Conservation (phyloP, 2,113 vertebrate species). For the Syrrhaptes paradoxus region DNA sequence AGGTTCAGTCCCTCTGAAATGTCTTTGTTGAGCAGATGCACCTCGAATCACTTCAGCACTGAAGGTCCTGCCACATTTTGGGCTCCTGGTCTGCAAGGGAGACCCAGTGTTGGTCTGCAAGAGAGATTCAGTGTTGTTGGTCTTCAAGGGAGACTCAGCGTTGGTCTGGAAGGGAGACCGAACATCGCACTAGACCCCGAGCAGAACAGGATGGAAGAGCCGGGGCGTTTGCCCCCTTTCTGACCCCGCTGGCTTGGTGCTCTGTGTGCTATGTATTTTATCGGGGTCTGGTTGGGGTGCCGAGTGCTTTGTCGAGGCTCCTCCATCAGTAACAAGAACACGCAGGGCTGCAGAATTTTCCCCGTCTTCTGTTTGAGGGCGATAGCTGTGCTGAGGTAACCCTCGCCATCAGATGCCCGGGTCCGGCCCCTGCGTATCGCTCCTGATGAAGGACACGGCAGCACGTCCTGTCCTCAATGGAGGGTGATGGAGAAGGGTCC, state of each 20-base stretch:
- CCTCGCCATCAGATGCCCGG: not conserved
- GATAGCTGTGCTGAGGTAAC: not conserved
- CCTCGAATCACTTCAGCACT: not conserved
- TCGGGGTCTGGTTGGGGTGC: not conserved
- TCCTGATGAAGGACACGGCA: not conserved
- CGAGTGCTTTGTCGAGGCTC: not conserved
- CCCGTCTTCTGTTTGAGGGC: not conserved
- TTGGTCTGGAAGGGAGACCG: too few species aligned
- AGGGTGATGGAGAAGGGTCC: not conserved
- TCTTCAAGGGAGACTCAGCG: too few species aligned
- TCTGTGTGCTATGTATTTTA: not conserved
- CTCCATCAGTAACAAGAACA: not conserved
- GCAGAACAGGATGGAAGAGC: not conserved
- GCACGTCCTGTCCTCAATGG: accelerated
- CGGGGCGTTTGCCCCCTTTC: accelerated
- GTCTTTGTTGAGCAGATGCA: not conserved
- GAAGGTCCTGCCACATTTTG: not conserved
- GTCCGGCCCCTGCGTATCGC: accelerated
- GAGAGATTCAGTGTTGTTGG: too few species aligned
- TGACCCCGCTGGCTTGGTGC: accelerated
- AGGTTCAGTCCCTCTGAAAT: not conserved
- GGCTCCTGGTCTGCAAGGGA: not conserved
- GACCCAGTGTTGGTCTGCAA: too few species aligned
- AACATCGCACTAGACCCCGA: accelerated
- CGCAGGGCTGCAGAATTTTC: not conserved